Conservation (phyloP, 2,888 invertebrate species). For the Galerucella calmariensis region DNA sequence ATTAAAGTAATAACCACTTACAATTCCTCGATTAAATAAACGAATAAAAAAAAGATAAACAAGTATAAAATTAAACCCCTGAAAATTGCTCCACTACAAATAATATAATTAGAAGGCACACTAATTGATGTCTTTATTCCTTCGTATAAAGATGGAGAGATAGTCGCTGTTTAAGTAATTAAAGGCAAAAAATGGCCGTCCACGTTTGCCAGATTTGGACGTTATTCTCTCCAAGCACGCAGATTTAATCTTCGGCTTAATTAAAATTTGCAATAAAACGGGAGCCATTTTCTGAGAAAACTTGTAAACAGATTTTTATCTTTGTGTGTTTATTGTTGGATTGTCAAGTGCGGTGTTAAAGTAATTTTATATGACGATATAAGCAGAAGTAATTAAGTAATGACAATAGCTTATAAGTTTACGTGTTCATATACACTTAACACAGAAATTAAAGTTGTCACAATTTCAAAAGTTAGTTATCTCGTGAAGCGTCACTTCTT, state of each 20-base stretch:
- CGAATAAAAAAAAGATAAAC: constrained; percentile 13
- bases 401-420: neutral
- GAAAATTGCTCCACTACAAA: constrained; percentile 25
- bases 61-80: constrained; percentile 19
- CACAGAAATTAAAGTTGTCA: too few relatives aligned
- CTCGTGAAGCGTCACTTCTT: too few relatives aligned
- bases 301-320: constrained; percentile 35
- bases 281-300: constrained; percentile 35
- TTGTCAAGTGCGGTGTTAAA: constrained; percentile 32
- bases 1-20: neutral
- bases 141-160: constrained; percentile 33
- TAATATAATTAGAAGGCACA: constrained; percentile 36
- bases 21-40: constrained; percentile 1
- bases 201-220: constrained; percentile 41
- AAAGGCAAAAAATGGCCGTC: constrained; percentile 39
- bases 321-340: constrained; percentile 27
- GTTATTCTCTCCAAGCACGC: constrained; percentile 35
- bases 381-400: constrained; percentile 17
- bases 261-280: constrained; percentile 38
- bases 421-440: too few relatives aligned
- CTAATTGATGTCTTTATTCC: constrained; percentile 38
- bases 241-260: constrained; percentile 35
- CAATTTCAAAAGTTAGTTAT: too few relatives aligned
- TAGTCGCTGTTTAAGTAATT: constrained; percentile 39
- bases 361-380: constrained; percentile 23